These are phyloP conservation scores for Aphis gossypii DNA, from an alignment of 1,140 invertebrate species.

Conservation along the genomic window DNA sequence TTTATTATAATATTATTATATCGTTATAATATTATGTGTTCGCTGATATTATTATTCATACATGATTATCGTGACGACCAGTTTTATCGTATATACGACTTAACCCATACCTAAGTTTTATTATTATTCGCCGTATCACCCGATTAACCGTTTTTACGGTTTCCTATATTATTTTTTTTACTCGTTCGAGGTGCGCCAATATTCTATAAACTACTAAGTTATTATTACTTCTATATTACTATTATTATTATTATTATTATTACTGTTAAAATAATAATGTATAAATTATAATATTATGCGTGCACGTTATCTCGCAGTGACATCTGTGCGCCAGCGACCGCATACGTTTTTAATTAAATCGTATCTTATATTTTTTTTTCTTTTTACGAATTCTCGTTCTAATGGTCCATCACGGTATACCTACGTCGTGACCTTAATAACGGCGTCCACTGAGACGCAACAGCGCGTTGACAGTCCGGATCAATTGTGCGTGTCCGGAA, in stretches of 20 bases:
- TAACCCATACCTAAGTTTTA: not conserved
- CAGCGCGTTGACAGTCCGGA: not conserved
- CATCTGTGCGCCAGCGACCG: not conserved
- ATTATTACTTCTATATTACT: not conserved
- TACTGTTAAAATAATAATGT: not conserved
- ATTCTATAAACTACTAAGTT: not conserved
- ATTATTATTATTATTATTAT: constrained; percentile 9
- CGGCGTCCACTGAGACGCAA: not conserved
- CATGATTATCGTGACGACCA: constrained; percentile 29
- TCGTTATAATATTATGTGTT: not conserved
- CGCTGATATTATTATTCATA: not conserved
- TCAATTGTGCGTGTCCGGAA: constrained; percentile 15
- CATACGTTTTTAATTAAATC: constrained; percentile 8
- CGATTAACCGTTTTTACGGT: constrained; percentile 30
- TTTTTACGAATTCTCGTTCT: not conserved
- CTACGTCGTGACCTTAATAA: not conserved
- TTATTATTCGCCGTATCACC: not conserved
- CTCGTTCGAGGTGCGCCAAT: not conserved
- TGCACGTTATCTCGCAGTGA: not conserved
- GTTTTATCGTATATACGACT: not conserved
- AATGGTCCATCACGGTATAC: not conserved
- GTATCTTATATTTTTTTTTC: not conserved
- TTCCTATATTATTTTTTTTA: constrained; percentile 7
- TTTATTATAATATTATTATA: not conserved
- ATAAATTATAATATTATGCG: not conserved